Evolutionary conservation across 1,140 invertebrate species (phyloP), one percentile per base, ranked within the genome.

Genomic region (Ptiloglossa arizonensis): DNA sequence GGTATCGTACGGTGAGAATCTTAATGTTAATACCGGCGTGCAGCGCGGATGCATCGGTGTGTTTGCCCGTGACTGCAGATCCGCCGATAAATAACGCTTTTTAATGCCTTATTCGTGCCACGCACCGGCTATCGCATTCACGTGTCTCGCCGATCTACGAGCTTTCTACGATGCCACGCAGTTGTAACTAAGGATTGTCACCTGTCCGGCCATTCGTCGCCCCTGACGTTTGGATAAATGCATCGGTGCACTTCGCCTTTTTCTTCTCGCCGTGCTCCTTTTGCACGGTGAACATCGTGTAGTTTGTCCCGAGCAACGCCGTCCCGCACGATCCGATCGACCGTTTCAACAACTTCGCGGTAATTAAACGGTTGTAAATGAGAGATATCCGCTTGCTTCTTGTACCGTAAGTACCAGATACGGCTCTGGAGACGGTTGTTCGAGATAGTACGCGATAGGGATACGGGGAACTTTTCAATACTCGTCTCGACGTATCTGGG

Each of bases 51-150:
- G 44, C 59, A 56, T 50, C 63, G 41, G 24, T 41, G 41, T 54
- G 48, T 44, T 41, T 52, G 13, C 6, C 62, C 17, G 22, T 66
- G 66, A 57, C 59, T 52, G 69, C 54, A 38, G 24, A 71, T 71
- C 44, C 74, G 68, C 52, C 80, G 69, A 83, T 82, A 83, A 83
- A 83, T 79, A 83, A 83, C 52, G 38, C 52, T 63, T 67, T 82
- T 79, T 79, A 83, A 83, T 79, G 41, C 27, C n/a, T 71, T 50
- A 83, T 83, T 83, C 80, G 63, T 62, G 38, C 35, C 81, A 82
- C 81, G 81, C 62, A 79, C 52, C 50, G 74, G 22, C 68, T 64
- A 79, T 83, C 81, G 67, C 44, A 64, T 82, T 83, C 74, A 44
- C 75, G 69, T 41, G 64, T 74, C 80, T 54, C 44, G 63, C 48